phyloP scores from a whole-genome alignment of 1,140 invertebrate species.

The Zeugodacus cucurbitae region DNA sequence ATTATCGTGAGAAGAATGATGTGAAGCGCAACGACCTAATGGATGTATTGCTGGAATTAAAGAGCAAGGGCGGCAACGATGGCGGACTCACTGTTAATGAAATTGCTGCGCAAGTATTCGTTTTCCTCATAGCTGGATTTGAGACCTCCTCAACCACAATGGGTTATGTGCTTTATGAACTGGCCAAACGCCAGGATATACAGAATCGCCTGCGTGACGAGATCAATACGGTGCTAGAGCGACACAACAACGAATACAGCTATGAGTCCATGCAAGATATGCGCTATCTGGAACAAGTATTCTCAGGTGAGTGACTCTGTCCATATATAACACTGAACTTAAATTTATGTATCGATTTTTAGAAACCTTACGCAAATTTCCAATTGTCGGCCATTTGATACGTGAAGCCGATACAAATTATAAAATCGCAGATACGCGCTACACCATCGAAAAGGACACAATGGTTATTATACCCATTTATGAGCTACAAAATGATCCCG shows the following conservation, averaged over 20 bases:
- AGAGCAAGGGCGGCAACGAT: constrained; percentile 45
- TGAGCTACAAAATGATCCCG: constrained; percentile 71
- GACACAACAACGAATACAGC: constrained; percentile 65
- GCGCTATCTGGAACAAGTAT: constrained; percentile 68
- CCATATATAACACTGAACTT: background rate
- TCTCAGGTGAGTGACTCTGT: constrained; percentile 56
- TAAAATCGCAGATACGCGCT: constrained; percentile 64
- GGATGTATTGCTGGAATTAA: constrained; percentile 68
- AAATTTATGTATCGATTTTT: background rate
- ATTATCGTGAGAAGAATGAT: constrained; percentile 67
- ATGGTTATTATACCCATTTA: constrained; percentile 69
- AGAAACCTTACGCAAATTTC: constrained; percentile 68
- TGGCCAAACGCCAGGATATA: constrained; percentile 72
- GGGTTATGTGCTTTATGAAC: constrained; percentile 68
- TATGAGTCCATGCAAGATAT: constrained; percentile 69
- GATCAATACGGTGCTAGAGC: constrained; percentile 66
- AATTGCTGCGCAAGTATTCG: constrained; percentile 62
- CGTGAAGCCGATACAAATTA: constrained; percentile 40
- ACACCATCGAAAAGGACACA: constrained; percentile 72
- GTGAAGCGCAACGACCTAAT: constrained; percentile 70
- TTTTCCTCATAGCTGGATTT: constrained; percentile 72
- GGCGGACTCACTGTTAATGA: constrained; percentile 52
- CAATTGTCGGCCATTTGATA: constrained; percentile 64
- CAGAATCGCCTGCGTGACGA: constrained; percentile 72
- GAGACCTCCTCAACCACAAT: constrained; percentile 73